Evolutionary conservation across 2,888 invertebrate genomes (phyloP), one percentile per base, ranked within the genome.

Genomic region (Periphyllus acericola): DNA sequence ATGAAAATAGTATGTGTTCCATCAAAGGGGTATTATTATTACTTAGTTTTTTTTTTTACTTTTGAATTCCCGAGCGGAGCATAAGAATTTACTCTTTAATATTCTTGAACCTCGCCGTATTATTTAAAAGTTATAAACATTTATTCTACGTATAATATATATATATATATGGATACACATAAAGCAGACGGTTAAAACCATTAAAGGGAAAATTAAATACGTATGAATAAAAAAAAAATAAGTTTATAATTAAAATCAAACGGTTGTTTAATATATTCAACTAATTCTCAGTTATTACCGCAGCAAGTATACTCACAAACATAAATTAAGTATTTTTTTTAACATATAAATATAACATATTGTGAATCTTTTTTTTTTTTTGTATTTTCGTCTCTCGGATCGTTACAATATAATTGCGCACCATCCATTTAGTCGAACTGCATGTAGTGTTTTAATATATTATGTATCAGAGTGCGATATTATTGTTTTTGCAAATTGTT

Each of bases 41-140:
- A 60, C 66, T 60, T 60, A 34, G 52, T 25, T 78, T 46, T 21
- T 34, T 55, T 17, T 79, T 79, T 55, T 79, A 36, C 17, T 36
- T 25, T 9, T 25, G 8, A n/a, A 36, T 80, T 36, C 60, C 60
- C 36, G 25, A 66, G 60, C n/a, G n/a, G n/a, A 80, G 21, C 29
- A 14, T 36, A 36, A 32, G n/a, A 80, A 66, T 60, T 66, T 34
- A 25, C 25, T 79, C 25, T 60, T 79, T 79, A 79, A 55, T 79
- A 79, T 79, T 78, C 2, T 34, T 25, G 25, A 34, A n/a, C 9
- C 9, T 21, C 11, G 32, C 34, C 32, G 21, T 79, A 79, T 55
- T 79, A 79, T 25, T 79, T 17, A 34, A 34, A 21, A 32, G 19
- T n/a, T 66, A 29, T 66, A 11, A 66, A 46, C n/a, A 66, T 66